Conservation (phyloP, 2,888 invertebrate species). For the Zeuzera pyrina region DNA sequence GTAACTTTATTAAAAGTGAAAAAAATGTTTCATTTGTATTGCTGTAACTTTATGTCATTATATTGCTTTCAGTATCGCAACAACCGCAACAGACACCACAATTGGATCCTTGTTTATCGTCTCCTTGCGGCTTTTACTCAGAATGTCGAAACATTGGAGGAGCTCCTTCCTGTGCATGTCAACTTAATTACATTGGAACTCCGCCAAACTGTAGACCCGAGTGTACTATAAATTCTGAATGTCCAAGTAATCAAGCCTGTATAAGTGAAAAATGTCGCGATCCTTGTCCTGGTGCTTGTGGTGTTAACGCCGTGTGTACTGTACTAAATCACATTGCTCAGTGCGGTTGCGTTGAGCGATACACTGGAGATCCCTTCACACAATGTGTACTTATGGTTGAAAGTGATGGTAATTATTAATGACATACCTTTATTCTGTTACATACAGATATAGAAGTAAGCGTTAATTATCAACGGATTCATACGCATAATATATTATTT, state of each 20-base stretch:
- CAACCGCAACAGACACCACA: conserved; percentile 30
- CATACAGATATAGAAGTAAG: neutral
- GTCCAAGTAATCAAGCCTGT: conserved; percentile 77
- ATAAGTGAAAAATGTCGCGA: conserved; percentile 77
- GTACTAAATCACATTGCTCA: conserved; percentile 77
- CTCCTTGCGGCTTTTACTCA: conserved; percentile 79
- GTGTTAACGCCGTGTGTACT: conserved; percentile 69
- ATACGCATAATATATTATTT: conserved; percentile 3
- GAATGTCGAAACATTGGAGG: conserved; percentile 73
- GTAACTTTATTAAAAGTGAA: conserved; percentile 1
- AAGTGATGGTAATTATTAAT: conserved; percentile 36
- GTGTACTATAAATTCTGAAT: conserved; percentile 80
- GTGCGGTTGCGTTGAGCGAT: conserved; percentile 72
- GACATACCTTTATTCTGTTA: conserved; percentile 1
- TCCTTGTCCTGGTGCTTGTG: conserved; percentile 80
- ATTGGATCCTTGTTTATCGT: conserved; percentile 76
- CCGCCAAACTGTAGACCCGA: conserved; percentile 80
- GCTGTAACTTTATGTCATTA: neutral
- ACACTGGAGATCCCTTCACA: conserved; percentile 75
- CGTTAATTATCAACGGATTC: neutral
- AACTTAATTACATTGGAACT: conserved; percentile 73
- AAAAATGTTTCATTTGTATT: neutral
- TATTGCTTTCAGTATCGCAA: conserved; percentile 35
- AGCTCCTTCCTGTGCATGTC: conserved; percentile 74
- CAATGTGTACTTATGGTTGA: conserved; percentile 44